These are phyloP conservation scores for Pelvicachromis taeniatus DNA, from an alignment of 2,113 vertebrate species.

Conservation along the genomic window DNA sequence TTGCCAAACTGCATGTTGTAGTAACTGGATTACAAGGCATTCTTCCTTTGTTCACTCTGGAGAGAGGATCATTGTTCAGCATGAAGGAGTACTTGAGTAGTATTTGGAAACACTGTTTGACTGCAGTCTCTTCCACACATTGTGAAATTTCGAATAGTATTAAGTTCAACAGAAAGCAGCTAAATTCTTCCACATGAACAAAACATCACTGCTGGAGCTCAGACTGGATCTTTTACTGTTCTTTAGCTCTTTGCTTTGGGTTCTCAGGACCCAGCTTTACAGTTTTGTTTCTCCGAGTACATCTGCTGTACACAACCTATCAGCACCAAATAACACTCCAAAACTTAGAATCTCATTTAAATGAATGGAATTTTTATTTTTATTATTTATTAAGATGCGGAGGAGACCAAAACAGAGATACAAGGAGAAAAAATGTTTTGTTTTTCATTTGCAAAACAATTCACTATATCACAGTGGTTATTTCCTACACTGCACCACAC, in stretches of 20 bases:
- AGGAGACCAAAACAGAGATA: neutral
- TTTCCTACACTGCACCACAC: neutral
- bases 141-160: neutral
- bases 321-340: neutral
- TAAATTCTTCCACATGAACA: neutral
- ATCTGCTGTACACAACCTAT: rapidly evolving
- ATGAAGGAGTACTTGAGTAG: rapidly evolving
- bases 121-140: neutral
- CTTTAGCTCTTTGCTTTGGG: neutral
- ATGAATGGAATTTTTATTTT: neutral
- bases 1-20: neutral
- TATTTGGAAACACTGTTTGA: neutral
- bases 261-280: neutral
- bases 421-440: no score
- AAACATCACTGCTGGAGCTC: neutral
- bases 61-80: neutral
- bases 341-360: neutral
- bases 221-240: neutral
- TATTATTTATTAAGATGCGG: neutral
- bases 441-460: neutral
- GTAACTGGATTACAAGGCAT: neutral
- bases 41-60: neutral
- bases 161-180: neutral
- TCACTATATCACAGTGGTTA: no score
- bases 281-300: neutral